Conservation (phyloP, 1,140 invertebrate species). For the Brachionus paranguensis region DNA sequence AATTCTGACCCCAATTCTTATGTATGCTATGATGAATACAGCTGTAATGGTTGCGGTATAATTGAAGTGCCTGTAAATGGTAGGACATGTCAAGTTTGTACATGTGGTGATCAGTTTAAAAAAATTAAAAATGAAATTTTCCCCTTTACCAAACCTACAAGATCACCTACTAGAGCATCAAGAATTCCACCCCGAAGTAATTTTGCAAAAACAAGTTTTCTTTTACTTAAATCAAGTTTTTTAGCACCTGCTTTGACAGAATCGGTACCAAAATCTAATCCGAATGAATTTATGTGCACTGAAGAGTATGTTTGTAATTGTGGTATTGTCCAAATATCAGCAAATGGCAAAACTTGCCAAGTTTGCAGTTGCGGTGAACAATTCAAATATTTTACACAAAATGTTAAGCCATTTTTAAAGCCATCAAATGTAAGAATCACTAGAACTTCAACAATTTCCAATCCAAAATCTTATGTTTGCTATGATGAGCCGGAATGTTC, state of each 20-base stretch:
- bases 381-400: background rate
- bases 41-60: background rate
- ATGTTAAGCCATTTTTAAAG: background rate
- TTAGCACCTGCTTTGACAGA: background rate
- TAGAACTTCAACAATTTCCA: background rate
- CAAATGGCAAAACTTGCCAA: background rate
- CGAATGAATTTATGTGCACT: background rate
- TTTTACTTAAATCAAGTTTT: background rate
- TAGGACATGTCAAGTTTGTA: background rate
- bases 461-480: background rate
- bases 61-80: background rate
- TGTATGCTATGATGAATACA: background rate
- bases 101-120: background rate
- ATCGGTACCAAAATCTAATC: background rate
- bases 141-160: background rate
- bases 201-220: background rate
- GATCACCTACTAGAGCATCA: background rate
- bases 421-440: background rate
- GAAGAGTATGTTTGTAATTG: background rate
- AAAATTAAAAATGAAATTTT: background rate
- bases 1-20: background rate
- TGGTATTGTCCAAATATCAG: background rate
- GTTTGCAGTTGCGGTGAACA: slow-evolving; percentile 10
- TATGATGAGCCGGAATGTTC: background rate
- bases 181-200: background rate